These are phyloP conservation scores for Helicoverpa armigera DNA, from an alignment of 1,140 invertebrate species.

Conservation along the genomic window DNA sequence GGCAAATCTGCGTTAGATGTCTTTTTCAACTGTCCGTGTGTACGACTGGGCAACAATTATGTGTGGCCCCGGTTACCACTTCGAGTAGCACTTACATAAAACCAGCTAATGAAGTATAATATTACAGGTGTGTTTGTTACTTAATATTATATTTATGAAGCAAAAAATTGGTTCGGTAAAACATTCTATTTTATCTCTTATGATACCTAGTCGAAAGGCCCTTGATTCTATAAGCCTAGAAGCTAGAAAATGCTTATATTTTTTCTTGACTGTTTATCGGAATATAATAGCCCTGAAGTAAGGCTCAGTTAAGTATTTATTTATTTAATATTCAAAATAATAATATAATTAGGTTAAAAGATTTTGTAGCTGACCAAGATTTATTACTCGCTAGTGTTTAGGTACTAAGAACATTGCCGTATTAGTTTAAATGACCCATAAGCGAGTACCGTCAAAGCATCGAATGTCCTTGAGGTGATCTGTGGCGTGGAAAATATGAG, in stretches of 20 bases:
- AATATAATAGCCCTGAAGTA: too few species aligned
- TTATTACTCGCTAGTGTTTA: too few species aligned
- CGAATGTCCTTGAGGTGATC: slow-evolving; percentile 47
- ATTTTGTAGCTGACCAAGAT: background rate
- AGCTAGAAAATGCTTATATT: too few species aligned
- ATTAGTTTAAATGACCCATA: slow-evolving; percentile 31
- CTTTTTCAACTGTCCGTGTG: background rate
- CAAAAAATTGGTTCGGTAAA: too few species aligned
- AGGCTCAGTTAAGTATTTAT: too few species aligned
- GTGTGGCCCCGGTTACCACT: background rate
- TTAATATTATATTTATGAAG: background rate
- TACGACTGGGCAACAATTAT: slow-evolving; percentile 8
- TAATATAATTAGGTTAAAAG: too few species aligned
- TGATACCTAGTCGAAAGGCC: too few species aligned
- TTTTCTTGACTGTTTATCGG: too few species aligned
- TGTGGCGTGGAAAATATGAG: slow-evolving; percentile 45
- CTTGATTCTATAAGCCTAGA: too few species aligned
- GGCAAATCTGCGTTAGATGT: slow-evolving; percentile 4
- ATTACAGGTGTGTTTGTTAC: slow-evolving; percentile 29
- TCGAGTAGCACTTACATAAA: background rate
- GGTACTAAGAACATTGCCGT: background rate
- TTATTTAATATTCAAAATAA: too few species aligned
- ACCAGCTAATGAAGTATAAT: slow-evolving; percentile 36
- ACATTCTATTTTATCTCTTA: too few species aligned
- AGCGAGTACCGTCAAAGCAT: slow-evolving; percentile 30